Conservation (phyloP, 2,888 invertebrate species). For the Nipponacmea schrenckii region DNA sequence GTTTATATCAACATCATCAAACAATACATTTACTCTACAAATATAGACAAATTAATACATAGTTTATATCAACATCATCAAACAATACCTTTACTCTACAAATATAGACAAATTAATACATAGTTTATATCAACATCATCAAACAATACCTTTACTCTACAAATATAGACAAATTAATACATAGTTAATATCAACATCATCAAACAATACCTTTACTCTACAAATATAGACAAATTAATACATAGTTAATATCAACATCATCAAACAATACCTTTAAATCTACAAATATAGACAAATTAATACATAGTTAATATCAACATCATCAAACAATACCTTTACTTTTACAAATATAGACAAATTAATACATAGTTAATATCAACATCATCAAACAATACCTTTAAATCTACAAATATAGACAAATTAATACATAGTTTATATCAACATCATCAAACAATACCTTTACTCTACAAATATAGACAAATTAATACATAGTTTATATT, state of each 20-base stretch:
- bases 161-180: conserved; percentile 26
- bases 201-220: conserved; percentile 49
- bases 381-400: conserved; percentile 53
- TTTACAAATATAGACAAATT: conserved; percentile 31
- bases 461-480: conserved; percentile 32
- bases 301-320: conserved; percentile 47
- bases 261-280: conserved; percentile 50
- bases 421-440: conserved; percentile 36
- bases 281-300: conserved; percentile 22
- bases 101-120: conserved; percentile 30
- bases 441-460: conserved; percentile 57
- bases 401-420: conserved; percentile 31
- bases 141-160: conserved; percentile 47
- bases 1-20: conserved; percentile 55
- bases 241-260: conserved; percentile 49
- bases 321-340: conserved; percentile 51
- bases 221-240: conserved; percentile 26
- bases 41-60: conserved; percentile 26
- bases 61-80: conserved; percentile 53
- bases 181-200: conserved; percentile 49
- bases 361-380: conserved; percentile 44
- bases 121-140: conserved; percentile 52
- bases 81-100: conserved; percentile 45
- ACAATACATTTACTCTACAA: conserved; percentile 42
- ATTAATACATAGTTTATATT: conserved; percentile 40